Evolutionary conservation across 1,140 invertebrate species (phyloP).

Genomic region (Pogonomyrmex californicus): DNA sequence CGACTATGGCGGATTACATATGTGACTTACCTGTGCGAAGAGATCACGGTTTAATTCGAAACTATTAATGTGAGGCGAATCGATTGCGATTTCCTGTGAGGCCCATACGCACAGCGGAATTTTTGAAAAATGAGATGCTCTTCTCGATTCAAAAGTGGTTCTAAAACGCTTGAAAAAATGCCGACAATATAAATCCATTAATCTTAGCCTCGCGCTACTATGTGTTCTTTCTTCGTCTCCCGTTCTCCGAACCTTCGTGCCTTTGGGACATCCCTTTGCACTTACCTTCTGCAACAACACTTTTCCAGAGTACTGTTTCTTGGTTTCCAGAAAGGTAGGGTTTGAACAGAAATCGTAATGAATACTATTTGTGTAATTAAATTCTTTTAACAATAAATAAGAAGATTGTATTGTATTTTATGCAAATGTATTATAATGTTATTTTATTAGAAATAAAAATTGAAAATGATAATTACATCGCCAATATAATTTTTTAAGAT

Average conservation of each 20-base stretch:
- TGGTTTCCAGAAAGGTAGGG: constrained; percentile 28
- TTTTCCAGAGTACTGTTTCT: constrained; percentile 58
- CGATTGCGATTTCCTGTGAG: constrained; percentile 78
- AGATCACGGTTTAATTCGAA: constrained; percentile 77
- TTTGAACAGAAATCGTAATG: constrained; percentile 8
- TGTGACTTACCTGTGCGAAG: constrained; percentile 33
- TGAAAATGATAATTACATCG: not conserved
- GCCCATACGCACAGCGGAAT: constrained; percentile 66
- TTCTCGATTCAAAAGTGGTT: constrained; percentile 80
- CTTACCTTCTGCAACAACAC: constrained; percentile 74
- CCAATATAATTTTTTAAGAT: not conserved
- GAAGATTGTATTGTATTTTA: not conserved
- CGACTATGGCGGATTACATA: constrained; percentile 11
- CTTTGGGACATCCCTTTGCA: constrained; percentile 80
- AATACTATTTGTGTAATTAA: not conserved
- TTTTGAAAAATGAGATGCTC: constrained; percentile 82
- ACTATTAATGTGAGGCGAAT: constrained; percentile 80
- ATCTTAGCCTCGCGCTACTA: constrained; percentile 76
- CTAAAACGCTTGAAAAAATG: constrained; percentile 82
- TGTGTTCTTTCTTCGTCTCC: constrained; percentile 70
- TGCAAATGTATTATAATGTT: not conserved
- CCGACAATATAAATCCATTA: constrained; percentile 83
- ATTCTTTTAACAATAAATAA: not conserved
- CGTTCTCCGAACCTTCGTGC: constrained; percentile 63
- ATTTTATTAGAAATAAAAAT: not conserved